phyloP scores from a whole-genome alignment of 2,888 invertebrate genomes.

The Andrena minutula region DNA sequence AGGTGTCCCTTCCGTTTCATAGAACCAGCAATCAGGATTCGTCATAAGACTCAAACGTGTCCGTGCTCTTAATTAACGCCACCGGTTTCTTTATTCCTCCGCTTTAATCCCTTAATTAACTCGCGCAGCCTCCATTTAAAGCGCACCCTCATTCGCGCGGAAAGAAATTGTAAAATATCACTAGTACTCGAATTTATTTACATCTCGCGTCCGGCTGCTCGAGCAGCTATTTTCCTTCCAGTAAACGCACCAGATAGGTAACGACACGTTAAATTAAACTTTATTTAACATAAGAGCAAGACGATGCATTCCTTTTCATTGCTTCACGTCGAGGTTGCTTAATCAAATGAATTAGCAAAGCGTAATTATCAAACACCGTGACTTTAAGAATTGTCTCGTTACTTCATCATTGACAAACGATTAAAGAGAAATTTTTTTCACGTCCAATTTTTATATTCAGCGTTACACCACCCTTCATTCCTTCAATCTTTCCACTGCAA shows the following conservation, averaged over 20 bases:
- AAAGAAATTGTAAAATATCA: constrained; percentile 23
- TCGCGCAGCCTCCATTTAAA: constrained; percentile 17
- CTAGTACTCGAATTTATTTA: constrained; percentile 26
- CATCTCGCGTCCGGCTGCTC: neutral
- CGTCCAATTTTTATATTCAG: no score
- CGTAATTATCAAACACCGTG: no score
- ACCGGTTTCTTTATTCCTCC: constrained; percentile 52
- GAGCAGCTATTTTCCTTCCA: neutral
- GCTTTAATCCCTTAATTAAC: constrained; percentile 68
- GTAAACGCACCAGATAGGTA: neutral
- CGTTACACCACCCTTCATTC: no score
- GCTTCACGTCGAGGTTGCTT: no score
- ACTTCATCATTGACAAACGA: no score
- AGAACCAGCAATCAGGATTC: constrained; percentile 49
- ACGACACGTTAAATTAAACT: neutral
- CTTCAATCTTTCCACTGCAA: no score
- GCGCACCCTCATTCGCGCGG: constrained; percentile 29
- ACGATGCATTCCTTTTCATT: neutral
- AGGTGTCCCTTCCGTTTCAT: constrained; percentile 23
- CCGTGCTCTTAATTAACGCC: constrained; percentile 67
- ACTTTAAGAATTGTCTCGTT: no score
- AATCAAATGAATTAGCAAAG: no score
- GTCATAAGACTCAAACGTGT: constrained; percentile 59
- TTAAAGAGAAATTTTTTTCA: no score
- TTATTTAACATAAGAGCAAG: no score